A percentile compares a stretch with the other conserved stretches of the same genome.
These are phyloP conservation scores for Zeus faber DNA, from an alignment of 2,113 vertebrate species.

Conservation along the genomic window DNA sequence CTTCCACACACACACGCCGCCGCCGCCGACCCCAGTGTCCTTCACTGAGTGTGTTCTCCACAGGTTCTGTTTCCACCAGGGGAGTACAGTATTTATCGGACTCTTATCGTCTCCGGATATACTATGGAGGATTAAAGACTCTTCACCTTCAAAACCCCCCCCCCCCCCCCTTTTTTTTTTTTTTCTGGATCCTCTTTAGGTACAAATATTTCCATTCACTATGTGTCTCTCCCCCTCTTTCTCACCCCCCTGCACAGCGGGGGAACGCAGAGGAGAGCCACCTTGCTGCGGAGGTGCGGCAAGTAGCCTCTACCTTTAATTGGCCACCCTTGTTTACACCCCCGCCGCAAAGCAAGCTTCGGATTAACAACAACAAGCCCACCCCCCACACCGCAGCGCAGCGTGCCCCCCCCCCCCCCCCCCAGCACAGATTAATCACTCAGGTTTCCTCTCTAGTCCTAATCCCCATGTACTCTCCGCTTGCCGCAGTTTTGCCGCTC, in stretches of 20 bases:
- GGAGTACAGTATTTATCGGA: background rate
- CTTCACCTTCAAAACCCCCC: constrained; percentile 18
- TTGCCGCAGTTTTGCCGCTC: constrained; percentile 43
- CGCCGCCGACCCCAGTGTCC: constrained; percentile 9
- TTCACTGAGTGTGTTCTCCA: constrained; percentile 15
- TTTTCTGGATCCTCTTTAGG: no score
- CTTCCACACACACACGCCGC: background rate
- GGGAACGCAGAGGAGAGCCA: constrained; percentile 71
- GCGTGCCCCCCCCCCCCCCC: constrained; percentile 36
- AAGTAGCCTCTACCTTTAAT: constrained; percentile 67
- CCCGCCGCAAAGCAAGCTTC: constrained; percentile 62
- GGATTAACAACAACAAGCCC: constrained; percentile 70
- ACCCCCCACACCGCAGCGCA: constrained; percentile 42
- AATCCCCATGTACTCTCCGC: constrained; percentile 53
- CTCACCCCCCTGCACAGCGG: constrained; percentile 55
- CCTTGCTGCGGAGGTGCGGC: constrained; percentile 79
- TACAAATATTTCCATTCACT: background rate
- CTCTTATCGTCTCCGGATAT: no score
- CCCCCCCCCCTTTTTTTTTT: constrained; percentile 1
- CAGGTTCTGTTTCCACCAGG: constrained; percentile 17
- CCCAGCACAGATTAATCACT: constrained; percentile 54
- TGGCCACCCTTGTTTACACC: constrained; percentile 70
- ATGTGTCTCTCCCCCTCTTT: constrained; percentile 4
- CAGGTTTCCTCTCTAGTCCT: constrained; percentile 36
- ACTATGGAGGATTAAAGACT: constrained; percentile 31